Conservation (phyloP, 92 coral and sea anemone genomes). For the Zoanthus gigantus region DNA sequence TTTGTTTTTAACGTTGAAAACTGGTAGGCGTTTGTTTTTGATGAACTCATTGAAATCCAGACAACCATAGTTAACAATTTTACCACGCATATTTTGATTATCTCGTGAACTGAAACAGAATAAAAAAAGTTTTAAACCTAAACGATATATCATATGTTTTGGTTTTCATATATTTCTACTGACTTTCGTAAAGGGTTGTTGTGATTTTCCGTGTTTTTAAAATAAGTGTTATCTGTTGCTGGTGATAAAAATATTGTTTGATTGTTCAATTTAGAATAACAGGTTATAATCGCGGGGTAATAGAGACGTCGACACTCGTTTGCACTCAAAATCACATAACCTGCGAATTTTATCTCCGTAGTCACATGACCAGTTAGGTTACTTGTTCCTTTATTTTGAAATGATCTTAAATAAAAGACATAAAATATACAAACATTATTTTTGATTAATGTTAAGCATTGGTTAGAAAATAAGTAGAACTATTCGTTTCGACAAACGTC, state of each 20-base stretch:
- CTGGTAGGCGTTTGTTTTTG: slow-evolving; percentile 33
- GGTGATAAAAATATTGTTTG: neutral
- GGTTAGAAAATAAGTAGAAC: neutral
- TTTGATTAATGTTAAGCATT: neutral
- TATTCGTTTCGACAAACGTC: neutral
- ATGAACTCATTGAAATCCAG: slow-evolving; percentile 39
- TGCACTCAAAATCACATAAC: neutral
- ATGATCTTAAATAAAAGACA: neutral
- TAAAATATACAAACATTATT: neutral
- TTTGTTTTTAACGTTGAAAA: slow-evolving; percentile 23
- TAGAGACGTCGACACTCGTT: neutral
- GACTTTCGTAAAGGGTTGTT: neutral
- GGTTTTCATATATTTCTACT: neutral
- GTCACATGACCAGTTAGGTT: neutral
- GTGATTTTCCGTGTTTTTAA: neutral
- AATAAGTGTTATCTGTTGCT: neutral
- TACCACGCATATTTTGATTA: neutral
- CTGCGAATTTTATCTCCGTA: neutral
- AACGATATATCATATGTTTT: neutral
- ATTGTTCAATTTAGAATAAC: slow-evolving; percentile 1
- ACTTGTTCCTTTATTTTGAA: neutral
- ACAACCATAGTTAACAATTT: neutral
- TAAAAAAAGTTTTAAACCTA: neutral
- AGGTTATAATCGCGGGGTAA: slow-evolving; percentile 9
- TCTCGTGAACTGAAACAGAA: neutral